Percentiles rank a stretch among this genome's conserved stretches.
These are phyloP conservation scores for Frankliniella intonsa DNA, from an alignment of 2,888 invertebrate genomes.

Conservation along the genomic window DNA sequence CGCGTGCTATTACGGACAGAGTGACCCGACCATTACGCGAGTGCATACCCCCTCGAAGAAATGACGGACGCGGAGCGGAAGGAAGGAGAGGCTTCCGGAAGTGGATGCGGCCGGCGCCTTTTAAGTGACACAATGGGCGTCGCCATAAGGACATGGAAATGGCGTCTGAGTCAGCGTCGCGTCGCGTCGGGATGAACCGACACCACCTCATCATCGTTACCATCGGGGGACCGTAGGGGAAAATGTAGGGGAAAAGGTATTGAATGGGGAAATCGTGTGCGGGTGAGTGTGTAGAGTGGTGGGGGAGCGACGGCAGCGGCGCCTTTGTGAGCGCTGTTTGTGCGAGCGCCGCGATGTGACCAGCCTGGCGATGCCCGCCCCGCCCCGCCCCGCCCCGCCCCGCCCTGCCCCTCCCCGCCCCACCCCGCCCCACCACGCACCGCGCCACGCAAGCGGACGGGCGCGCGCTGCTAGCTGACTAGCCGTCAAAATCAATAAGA, in stretches of 20 bases:
- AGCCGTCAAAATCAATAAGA: too few species aligned
- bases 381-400: neutral
- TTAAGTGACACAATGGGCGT: constrained; percentile 12
- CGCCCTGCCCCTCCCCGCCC: neutral
- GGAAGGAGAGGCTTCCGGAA: neutral
- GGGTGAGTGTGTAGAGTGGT: neutral
- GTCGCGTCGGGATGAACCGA: neutral
- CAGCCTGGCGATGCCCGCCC: neutral
- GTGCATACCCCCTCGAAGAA: too few species aligned
- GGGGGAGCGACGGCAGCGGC: neutral
- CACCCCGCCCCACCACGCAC: neutral
- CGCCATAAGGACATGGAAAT: neutral
- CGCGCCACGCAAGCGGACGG: too few species aligned
- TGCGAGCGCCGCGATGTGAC: constrained; percentile 9
- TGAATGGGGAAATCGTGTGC: neutral
- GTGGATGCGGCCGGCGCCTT: neutral
- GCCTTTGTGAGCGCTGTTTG: neutral
- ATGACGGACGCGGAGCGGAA: neutral
- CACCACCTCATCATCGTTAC: too few species aligned
- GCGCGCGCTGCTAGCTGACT: neutral
- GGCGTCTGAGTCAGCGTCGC: neutral
- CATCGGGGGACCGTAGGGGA: too few species aligned
- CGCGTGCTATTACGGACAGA: too few species aligned
- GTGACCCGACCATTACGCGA: too few species aligned
- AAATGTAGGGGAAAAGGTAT: neutral